Evolutionary conservation across 1,140 invertebrate genomes (phyloP).

Genomic region (Atta cephalotes): DNA sequence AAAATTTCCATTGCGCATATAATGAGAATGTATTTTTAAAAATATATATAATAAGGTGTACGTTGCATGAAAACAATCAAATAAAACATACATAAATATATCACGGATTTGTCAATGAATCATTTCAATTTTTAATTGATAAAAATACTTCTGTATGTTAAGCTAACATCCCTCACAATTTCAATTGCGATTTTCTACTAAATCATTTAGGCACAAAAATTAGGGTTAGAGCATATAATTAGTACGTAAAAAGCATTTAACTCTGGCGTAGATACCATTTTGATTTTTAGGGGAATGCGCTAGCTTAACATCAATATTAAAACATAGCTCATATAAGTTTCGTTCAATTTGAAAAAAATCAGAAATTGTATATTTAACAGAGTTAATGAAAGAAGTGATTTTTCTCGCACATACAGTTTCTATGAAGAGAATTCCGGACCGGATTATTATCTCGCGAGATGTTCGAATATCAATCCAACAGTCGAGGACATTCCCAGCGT

Average conservation of each 20-base stretch:
- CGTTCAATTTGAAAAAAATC: too few species aligned
- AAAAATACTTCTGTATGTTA: too few species aligned
- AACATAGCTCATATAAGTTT: too few species aligned
- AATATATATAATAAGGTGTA: not conserved
- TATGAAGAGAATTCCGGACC: not conserved
- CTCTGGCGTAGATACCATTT: too few species aligned
- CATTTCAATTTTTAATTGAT: not conserved
- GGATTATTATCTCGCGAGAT: constrained; percentile 39
- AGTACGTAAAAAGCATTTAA: too few species aligned
- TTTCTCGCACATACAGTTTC: not conserved
- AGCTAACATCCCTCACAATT: too few species aligned
- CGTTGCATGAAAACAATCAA: not conserved
- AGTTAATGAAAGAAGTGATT: not conserved
- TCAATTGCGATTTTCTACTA: too few species aligned
- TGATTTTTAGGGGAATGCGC: too few species aligned
- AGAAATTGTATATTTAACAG: too few species aligned
- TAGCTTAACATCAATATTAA: too few species aligned
- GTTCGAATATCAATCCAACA: constrained; percentile 55
- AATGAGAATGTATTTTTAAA: not conserved
- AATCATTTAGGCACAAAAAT: too few species aligned
- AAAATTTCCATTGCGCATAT: constrained; percentile 26
- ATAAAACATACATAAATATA: not conserved
- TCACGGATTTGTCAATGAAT: not conserved
- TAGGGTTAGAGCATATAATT: too few species aligned
- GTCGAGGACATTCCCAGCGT: constrained; percentile 33